These are phyloP conservation scores for Idaea aversata DNA, from an alignment of 2,888 invertebrate species.

Conservation along the genomic window DNA sequence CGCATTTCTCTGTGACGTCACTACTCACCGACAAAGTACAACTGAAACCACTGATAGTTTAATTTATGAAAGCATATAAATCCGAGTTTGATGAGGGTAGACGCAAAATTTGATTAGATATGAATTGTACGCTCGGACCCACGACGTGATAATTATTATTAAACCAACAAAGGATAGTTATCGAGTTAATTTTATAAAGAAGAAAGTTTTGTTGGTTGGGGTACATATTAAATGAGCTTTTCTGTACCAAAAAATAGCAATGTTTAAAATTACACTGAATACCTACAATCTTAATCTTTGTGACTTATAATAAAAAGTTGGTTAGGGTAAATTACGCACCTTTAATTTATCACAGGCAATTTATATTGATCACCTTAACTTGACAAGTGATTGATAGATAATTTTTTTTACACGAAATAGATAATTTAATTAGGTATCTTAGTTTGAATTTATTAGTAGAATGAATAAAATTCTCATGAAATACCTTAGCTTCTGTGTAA, in stretches of 20 bases:
- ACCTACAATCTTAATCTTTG: background rate
- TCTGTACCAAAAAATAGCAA: background rate
- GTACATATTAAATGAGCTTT: background rate
- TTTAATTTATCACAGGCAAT: background rate
- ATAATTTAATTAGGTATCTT: conserved; percentile 9
- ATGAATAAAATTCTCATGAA: conserved; percentile 39
- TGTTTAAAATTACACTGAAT: no score
- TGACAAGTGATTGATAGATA: background rate
- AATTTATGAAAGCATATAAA: conserved; percentile 54
- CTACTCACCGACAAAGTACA: conserved; percentile 11
- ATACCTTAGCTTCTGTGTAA: conserved; percentile 60
- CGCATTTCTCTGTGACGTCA: conserved; percentile 15
- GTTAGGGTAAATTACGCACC: background rate
- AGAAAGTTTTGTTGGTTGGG: background rate
- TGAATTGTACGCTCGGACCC: background rate
- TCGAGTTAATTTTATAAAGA: background rate
- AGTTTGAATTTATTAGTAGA: conserved; percentile 25
- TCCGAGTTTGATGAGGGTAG: conserved; percentile 54
- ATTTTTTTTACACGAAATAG: background rate
- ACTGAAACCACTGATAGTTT: conserved; percentile 45
- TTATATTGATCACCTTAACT: background rate
- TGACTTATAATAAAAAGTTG: background rate
- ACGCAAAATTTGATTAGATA: conserved; percentile 37
- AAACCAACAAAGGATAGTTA: conserved; percentile 1
- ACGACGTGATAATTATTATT: background rate